Conservation (phyloP, 2,113 vertebrate species). For the Alligator mississippiensis region DNA sequence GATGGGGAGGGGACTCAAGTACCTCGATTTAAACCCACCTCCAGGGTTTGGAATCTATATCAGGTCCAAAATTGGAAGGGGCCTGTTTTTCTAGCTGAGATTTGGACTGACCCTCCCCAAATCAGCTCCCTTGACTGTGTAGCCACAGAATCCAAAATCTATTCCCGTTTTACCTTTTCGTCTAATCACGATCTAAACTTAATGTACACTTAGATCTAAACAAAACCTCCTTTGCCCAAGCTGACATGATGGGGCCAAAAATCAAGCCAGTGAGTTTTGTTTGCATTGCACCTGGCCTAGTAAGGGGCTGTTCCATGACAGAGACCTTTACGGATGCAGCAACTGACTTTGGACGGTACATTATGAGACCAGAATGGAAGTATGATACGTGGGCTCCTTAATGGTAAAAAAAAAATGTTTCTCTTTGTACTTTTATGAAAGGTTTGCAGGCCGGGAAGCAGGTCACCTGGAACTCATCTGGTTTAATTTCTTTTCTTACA, state of each 20-base stretch:
- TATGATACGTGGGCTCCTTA: too few relatives aligned
- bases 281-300: not conserved
- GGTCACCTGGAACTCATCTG: fast-evolving
- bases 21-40: conserved; percentile 18
- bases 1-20: not conserved
- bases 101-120: conserved; percentile 56
- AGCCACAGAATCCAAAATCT: too few relatives aligned
- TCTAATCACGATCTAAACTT: too few relatives aligned
- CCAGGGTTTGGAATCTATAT: conserved; percentile 6
- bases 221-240: too few relatives aligned
- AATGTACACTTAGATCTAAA: too few relatives aligned
- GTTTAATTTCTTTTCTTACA: not conserved
- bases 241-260: not conserved
- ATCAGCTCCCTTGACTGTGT: not conserved
- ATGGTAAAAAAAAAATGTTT: too few relatives aligned
- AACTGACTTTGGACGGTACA: not conserved
- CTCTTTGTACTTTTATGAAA: not conserved
- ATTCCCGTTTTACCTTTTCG: too few relatives aligned
- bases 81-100: conserved; percentile 51
- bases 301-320: not conserved
- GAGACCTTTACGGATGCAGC: not conserved
- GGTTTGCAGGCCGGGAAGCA: not conserved
- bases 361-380: too few relatives aligned
- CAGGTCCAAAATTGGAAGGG: conserved; percentile 15
- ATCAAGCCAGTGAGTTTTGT: conserved; percentile 41